phyloP scores from a whole-genome alignment of 2,888 invertebrate genomes.

The Elegia similella region DNA sequence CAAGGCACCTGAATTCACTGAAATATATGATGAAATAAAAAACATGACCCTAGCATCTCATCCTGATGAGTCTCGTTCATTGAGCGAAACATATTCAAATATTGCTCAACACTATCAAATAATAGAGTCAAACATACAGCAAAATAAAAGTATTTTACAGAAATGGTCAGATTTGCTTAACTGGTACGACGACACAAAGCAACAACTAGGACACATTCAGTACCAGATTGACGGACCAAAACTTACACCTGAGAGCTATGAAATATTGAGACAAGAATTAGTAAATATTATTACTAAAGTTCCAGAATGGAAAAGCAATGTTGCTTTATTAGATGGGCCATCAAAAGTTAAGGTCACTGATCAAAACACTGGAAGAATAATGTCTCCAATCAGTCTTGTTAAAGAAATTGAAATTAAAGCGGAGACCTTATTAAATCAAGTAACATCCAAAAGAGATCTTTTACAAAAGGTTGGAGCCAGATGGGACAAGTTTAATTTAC shows the following conservation, averaged over 20 bases:
- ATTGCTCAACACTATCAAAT: constrained; percentile 89
- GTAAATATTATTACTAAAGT: constrained; percentile 85
- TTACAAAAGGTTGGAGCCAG: constrained; percentile 87
- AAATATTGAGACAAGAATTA: constrained; percentile 86
- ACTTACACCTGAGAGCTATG: constrained; percentile 86
- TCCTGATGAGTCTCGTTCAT: constrained; percentile 87
- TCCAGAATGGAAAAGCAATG: constrained; percentile 86
- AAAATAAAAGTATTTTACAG: constrained; percentile 88
- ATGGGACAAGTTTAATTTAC: constrained; percentile 89
- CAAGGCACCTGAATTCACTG: constrained; percentile 88
- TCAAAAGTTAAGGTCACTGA: constrained; percentile 86
- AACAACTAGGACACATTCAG: constrained; percentile 89
- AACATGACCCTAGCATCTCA: constrained; percentile 86
- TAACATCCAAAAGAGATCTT: constrained; percentile 84
- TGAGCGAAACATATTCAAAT: constrained; percentile 88
- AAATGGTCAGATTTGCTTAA: constrained; percentile 92
- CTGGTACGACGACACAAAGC: constrained; percentile 90
- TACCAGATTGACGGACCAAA: constrained; percentile 90
- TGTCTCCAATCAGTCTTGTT: constrained; percentile 87
- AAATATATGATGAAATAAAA: constrained; percentile 92
- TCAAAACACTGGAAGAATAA: constrained; percentile 85
- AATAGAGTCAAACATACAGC: constrained; percentile 87
- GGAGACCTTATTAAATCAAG: constrained; percentile 84
- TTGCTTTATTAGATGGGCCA: constrained; percentile 85
- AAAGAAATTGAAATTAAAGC: constrained; percentile 88